These are phyloP conservation scores for Ptychochromis oligacanthus DNA, from an alignment of 2,113 vertebrate species.

Conservation along the genomic window DNA sequence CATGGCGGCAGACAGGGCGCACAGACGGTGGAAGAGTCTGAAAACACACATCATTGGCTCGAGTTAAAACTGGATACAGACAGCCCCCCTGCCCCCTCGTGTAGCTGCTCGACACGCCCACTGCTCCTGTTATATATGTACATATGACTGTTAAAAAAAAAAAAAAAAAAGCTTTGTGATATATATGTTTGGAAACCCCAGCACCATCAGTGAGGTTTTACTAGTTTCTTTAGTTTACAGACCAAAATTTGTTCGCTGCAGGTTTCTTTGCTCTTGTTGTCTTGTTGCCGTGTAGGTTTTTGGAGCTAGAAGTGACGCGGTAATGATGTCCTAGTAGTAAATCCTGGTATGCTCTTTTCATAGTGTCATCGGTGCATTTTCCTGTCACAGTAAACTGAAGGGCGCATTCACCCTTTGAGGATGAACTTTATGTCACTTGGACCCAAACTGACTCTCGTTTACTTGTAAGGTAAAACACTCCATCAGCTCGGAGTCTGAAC, in stretches of 20 bases:
- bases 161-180: not conserved
- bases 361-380: no score
- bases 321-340: not conserved
- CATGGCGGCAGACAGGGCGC: not conserved
- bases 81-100: no score
- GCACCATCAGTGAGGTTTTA: slow-evolving; percentile 31
- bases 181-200: not conserved
- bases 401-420: not conserved
- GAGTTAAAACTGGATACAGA: no score
- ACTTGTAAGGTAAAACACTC: not conserved
- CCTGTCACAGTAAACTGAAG: not conserved
- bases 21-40: no score
- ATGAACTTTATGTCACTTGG: no score
- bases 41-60: no score
- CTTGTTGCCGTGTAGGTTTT: no score
- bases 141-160: slow-evolving; percentile 17
- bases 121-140: slow-evolving; percentile 20
- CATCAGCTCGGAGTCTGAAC: not conserved
- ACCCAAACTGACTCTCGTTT: no score
- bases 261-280: no score
- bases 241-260: no score
- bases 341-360: no score
- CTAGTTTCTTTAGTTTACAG: slow-evolving; percentile 34
- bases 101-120: not conserved
- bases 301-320: not conserved